phyloP scores from a whole-genome alignment of 2,113 vertebrate genomes.

The Parotia lawesii region DNA sequence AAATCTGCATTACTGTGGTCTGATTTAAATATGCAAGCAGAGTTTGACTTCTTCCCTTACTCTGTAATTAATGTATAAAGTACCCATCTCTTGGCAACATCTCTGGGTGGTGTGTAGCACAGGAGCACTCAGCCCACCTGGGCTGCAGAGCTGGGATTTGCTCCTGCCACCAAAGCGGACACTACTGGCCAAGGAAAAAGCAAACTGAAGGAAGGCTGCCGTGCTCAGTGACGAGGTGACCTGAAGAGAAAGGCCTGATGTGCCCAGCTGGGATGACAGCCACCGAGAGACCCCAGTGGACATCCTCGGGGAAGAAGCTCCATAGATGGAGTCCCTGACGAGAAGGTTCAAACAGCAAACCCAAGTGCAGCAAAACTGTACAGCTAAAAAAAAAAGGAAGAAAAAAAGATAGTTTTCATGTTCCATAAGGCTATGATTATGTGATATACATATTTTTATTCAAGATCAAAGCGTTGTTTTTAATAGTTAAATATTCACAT shows the following conservation, averaged over 20 bases:
- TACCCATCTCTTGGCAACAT: neutral
- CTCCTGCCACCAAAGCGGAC: neutral
- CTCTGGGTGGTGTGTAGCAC: neutral
- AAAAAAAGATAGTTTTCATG: conserved; percentile 42
- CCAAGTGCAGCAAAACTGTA: neutral
- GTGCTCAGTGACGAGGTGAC: neutral
- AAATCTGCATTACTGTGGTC: neutral
- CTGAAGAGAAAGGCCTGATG: neutral
- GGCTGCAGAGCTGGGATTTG: neutral
- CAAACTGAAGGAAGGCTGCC: neutral
- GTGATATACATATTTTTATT: conserved; percentile 70
- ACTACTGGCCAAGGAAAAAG: neutral
- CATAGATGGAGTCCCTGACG: neutral
- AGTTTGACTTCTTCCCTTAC: conserved; percentile 5
- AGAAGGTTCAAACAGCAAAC: conserved; percentile 56
- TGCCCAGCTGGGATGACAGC: neutral
- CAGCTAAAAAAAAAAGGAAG: neutral
- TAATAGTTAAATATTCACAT: conserved; percentile 71
- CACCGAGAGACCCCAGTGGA: neutral
- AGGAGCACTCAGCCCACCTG: neutral
- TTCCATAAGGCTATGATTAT: conserved; percentile 72
- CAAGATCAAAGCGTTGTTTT: conserved; percentile 67
- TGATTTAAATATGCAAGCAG: conserved; percentile 27
- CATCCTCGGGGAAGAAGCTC: neutral
- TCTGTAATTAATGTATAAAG: conserved; percentile 23